phyloP scores from a whole-genome alignment of 2,888 invertebrate genomes.

The Sphaerophoria taeniata region DNA sequence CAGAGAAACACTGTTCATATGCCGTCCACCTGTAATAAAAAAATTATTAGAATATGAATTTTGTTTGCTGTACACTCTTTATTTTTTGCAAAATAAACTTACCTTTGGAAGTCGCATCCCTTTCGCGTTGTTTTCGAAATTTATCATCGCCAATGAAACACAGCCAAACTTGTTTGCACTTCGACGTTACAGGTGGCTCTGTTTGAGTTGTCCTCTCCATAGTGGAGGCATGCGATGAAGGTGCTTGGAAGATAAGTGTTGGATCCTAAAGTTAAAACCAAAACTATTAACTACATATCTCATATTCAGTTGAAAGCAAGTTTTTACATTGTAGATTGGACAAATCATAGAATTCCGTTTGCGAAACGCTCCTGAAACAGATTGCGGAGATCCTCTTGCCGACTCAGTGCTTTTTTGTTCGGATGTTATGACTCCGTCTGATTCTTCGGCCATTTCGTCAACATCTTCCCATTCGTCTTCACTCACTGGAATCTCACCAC shows the following conservation, averaged over 20 bases:
- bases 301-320: neutral
- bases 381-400: slow-evolving; percentile 78
- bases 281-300: neutral
- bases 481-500: slow-evolving; percentile 91
- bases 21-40: slow-evolving; percentile 82
- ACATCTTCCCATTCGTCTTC: slow-evolving; percentile 93
- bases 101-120: slow-evolving; percentile 85
- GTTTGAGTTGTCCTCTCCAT: slow-evolving; percentile 94
- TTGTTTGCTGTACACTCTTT: neutral
- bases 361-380: slow-evolving; percentile 80
- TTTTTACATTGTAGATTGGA: slow-evolving; percentile 85
- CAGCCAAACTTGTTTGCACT: slow-evolving; percentile 91
- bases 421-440: slow-evolving; percentile 75
- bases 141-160: slow-evolving; percentile 91
- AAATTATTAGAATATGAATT: neutral
- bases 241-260: slow-evolving; percentile 80
- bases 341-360: slow-evolving; percentile 86
- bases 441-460: slow-evolving; percentile 84
- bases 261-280: slow-evolving; percentile 80
- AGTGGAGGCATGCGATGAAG: slow-evolving; percentile 84
- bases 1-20: slow-evolving; percentile 93
- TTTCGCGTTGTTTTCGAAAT: slow-evolving; percentile 89
- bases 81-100: neutral
- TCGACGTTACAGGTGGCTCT: slow-evolving; percentile 87
- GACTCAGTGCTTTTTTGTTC: slow-evolving; percentile 76